phyloP scores from a whole-genome alignment of 2,113 vertebrate genomes.

The Myocastor coypus region DNA sequence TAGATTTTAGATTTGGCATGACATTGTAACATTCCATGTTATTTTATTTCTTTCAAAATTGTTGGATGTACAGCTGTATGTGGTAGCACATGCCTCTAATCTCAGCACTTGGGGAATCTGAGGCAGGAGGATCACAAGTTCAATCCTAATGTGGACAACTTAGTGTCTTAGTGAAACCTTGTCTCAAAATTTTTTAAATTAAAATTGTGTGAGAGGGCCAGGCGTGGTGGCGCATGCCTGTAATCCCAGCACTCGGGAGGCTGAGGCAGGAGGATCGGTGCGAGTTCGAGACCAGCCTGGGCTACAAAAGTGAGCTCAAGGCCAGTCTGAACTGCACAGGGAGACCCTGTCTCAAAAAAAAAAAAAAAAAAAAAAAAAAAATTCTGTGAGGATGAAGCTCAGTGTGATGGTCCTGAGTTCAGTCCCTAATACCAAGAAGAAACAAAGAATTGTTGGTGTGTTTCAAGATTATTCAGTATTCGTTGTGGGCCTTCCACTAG shows the following conservation, averaged over 20 bases:
- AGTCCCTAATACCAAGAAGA: neutral
- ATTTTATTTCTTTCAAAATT: neutral
- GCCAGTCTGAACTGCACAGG: too few relatives aligned
- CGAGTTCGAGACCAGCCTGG: too few relatives aligned
- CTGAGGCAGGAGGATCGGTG: too few relatives aligned
- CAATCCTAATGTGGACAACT: neutral
- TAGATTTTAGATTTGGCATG: neutral
- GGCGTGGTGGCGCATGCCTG: too few relatives aligned
- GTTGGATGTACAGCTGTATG: neutral
- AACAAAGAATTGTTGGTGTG: neutral
- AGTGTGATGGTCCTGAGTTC: neutral
- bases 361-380: too few relatives aligned
- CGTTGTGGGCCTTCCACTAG: neutral
- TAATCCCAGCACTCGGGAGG: too few relatives aligned
- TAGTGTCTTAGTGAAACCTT: neutral
- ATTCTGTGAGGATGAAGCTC: neutral
- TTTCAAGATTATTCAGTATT: neutral
- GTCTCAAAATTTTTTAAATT: neutral
- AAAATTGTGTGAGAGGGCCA: too few relatives aligned
- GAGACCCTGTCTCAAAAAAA: too few relatives aligned
- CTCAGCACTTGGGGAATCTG: neutral
- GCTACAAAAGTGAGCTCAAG: too few relatives aligned
- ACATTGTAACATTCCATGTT: neutral
- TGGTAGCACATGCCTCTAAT: neutral
- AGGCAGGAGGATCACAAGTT: neutral